Evolutionary conservation across 2,797 vertebrate genomes (phyloP), one percentile per base, ranked within the genome.

Genomic region (Muscicapa comitata): DNA sequence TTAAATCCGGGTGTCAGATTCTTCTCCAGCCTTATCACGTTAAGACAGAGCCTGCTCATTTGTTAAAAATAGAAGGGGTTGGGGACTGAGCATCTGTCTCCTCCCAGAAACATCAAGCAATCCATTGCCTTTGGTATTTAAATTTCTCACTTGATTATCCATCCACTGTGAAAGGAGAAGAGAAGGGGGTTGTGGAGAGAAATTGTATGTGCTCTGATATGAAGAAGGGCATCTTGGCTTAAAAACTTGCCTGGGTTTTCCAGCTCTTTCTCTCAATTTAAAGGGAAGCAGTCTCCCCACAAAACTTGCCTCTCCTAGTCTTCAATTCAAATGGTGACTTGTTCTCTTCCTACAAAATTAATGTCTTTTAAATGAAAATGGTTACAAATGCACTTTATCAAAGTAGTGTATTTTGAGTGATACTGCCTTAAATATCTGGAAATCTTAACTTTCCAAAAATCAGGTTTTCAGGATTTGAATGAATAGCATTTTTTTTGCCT

Each of bases 1-100:
- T 95, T 97, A 96, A 93, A 94, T 89, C 87, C 80, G 21, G 3
- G 3, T 96, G 86, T 94, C 72, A 84, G 93, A 87, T 94, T 95
- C 76, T 85, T 95, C 75, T 95, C 54, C 5, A 3, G 90, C 61
- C 50, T 91, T 94, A 95, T 71, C 77, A 65, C 66, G 71, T 90
- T 95, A 86, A 81, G 86, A 73, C 63, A 74, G 94, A 96, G 61
- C 71, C 65, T 79, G 63, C 40, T 92, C 26, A 66, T 90, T 93
- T 93, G 68, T 86, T 96, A 92, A 86, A 88, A 94, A 66, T 62
- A 85, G 74, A 84, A 86, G 57, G 37, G 23, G 8, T 4, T 54
- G 55, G 28, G 51, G 33, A 76, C 33, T 13, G 9, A 40, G 42
- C 23, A 6, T 80, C 19, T 40, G 0, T 86, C 50, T 85, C 37